Percentiles rank a stretch among this genome's conserved stretches.
Evolutionary conservation across 2,888 invertebrate species (phyloP).

Genomic region (Terebella lapidaria): DNA sequence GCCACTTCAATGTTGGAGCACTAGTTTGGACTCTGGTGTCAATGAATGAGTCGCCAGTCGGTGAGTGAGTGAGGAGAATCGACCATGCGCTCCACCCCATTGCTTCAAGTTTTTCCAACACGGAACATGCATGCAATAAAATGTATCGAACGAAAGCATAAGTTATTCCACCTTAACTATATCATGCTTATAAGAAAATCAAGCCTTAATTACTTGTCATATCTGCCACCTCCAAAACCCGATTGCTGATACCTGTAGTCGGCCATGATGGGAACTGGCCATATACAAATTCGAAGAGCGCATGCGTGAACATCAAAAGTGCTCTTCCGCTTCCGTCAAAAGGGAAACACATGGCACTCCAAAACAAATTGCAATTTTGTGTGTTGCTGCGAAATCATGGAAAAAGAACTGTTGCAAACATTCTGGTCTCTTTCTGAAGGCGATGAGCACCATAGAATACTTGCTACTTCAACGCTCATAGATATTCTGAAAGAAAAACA

Average conservation of each 20-base stretch:
- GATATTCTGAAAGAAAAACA: not conserved
- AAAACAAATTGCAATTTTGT: not conserved
- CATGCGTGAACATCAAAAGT: too few relatives aligned
- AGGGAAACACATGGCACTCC: too few relatives aligned
- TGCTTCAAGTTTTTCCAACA: too few relatives aligned
- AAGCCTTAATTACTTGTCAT: not conserved
- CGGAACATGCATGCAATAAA: too few relatives aligned
- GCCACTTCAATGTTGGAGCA: too few relatives aligned
- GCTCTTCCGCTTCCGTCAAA: too few relatives aligned
- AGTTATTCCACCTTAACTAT: not conserved
- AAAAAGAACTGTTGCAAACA: conserved; percentile 23
- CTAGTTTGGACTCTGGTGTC: too few relatives aligned
- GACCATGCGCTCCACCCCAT: too few relatives aligned
- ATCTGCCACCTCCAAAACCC: not conserved
- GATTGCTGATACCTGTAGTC: not conserved
- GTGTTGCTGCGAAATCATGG: not conserved
- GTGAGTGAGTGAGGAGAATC: too few relatives aligned
- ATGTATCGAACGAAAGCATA: too few relatives aligned
- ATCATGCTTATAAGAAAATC: not conserved
- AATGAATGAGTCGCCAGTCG: too few relatives aligned
- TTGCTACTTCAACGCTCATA: conserved; percentile 14
- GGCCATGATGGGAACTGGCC: not conserved
- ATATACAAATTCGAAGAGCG: not conserved
- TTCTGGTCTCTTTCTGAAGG: conserved; percentile 32
- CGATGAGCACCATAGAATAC: conserved; percentile 26